Percentiles rank a stretch among this genome's conserved stretches.
These are phyloP conservation scores for Paratrypauchen microcephalus DNA, from an alignment of 2,797 vertebrate species.

Conservation along the genomic window DNA sequence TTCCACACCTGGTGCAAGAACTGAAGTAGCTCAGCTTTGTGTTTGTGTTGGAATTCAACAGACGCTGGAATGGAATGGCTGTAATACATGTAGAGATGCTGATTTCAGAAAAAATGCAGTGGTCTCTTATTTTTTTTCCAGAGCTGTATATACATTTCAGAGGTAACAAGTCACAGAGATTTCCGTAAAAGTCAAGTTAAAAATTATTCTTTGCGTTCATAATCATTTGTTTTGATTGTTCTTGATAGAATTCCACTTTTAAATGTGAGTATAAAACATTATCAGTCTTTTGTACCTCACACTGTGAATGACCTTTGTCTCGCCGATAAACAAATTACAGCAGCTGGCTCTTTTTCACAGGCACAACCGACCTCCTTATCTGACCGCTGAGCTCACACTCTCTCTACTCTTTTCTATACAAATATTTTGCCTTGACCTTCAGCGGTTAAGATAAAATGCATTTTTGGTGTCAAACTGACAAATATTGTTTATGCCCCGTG, in stretches of 20 bases:
- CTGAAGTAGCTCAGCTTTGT: no score
- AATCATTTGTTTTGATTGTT: no score
- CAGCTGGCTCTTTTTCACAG: conserved; percentile 48
- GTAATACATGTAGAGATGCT: no score
- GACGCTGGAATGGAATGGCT: no score
- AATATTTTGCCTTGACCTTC: conserved; percentile 19
- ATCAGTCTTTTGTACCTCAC: conserved; percentile 17
- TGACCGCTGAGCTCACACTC: conserved; percentile 41
- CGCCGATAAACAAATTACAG: conserved; percentile 43
- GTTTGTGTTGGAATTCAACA: no score
- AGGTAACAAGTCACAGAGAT: no score
- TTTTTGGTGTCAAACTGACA: conserved; percentile 43
- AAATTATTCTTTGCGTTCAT: background rate
- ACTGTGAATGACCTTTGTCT: conserved; percentile 51
- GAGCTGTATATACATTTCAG: no score
- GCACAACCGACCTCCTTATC: conserved; percentile 51
- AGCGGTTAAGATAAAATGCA: background rate
- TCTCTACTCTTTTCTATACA: conserved; percentile 3
- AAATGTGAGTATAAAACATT: background rate
- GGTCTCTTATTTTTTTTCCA: no score
- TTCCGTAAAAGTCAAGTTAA: no score
- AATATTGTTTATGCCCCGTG: conserved; percentile 32
- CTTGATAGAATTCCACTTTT: no score
- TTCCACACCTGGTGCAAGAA: no score
- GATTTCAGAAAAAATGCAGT: no score